Evolutionary conservation across 2,888 invertebrate genomes (phyloP).

Genomic region (Microplitis deprimator): DNA sequence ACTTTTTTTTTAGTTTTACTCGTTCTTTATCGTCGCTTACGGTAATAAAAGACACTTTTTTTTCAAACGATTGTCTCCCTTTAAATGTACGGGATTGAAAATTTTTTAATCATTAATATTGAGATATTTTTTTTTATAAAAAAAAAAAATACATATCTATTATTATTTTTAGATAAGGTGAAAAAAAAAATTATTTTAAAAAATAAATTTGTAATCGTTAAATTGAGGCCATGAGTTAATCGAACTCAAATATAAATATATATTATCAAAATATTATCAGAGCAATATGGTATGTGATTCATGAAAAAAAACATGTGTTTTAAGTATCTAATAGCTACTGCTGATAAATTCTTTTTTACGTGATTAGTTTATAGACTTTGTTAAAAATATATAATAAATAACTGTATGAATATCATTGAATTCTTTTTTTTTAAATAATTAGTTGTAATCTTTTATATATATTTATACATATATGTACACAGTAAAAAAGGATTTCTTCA

Average conservation of each 20-base stretch:
- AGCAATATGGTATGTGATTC: not conserved
- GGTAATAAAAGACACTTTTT: not conserved
- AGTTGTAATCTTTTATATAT: too few species aligned
- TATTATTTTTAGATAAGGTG: not conserved
- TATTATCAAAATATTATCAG: not conserved
- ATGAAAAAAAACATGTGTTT: not conserved
- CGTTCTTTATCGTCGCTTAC: not conserved
- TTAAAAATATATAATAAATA: too few species aligned
- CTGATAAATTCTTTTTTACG: not conserved
- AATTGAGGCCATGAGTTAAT: not conserved
- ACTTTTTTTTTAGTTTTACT: not conserved
- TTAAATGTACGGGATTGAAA: too few species aligned
- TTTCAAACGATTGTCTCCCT: not conserved
- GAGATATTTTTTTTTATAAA: too few species aligned
- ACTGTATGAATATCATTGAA: too few species aligned
- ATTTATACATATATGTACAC: too few species aligned
- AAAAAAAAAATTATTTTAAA: not conserved
- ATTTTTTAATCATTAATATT: too few species aligned
- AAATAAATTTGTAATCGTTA: not conserved
- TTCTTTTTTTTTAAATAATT: too few species aligned
- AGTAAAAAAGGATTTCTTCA: too few species aligned
- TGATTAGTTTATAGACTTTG: too few species aligned
- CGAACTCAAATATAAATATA: not conserved
- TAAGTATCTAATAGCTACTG: not conserved
- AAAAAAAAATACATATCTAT: too few species aligned